Base-by-base conservation (phyloP, 2,113 vertebrate genomes). In the Rhinoptilus africanus region DNA sequence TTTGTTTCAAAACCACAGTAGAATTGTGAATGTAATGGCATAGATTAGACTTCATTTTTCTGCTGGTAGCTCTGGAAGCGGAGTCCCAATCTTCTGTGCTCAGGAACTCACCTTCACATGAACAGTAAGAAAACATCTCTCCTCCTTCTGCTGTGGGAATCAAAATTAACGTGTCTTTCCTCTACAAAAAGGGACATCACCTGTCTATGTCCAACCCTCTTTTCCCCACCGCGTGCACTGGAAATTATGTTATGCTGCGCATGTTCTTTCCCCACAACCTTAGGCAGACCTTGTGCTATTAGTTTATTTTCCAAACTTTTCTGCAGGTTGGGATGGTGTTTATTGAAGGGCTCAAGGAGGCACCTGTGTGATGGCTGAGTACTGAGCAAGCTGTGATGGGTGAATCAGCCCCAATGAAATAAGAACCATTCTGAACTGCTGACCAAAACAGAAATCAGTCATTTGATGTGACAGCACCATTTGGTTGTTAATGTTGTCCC, bases 1-100 rank as follows among this genome's bases (percentile, higher is more conserved):
- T 91, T 94, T 47, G 74, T 91, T 97, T 93, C 67, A 74, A 96
- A 96, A 69, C 89, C 71, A 5, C 89, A 77, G 84, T 21, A 83
- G 91, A 94, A 67, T n/a, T 71, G 66, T 69, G 66, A 88, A 30
- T 89, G 56, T 81, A 85, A 75, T 35, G 50, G 32, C 59, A 39
- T 28, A 43, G 28, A 56, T 88, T 79, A 87, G 41, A 71, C 20
- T 66, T 69, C 78, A 16, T 72, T 92, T 87, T 82, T 59, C 56
- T 80, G 19, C 53, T 87, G 41, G 56, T 85, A 72, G 35, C 45
- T 89, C 41, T 94, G 84, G 72, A 75, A 87, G 57, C 54, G 45
- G 57, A 91, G 28, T 76, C n/a, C 21, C 19, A 51, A 4, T 66
- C n/a, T 79, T 72, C 56, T 41, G 18, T 62, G n/a, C 63, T 81